Base-by-base conservation (phyloP, 2,113 vertebrate species). In the Hypocryptadius cinnamomeus region DNA sequence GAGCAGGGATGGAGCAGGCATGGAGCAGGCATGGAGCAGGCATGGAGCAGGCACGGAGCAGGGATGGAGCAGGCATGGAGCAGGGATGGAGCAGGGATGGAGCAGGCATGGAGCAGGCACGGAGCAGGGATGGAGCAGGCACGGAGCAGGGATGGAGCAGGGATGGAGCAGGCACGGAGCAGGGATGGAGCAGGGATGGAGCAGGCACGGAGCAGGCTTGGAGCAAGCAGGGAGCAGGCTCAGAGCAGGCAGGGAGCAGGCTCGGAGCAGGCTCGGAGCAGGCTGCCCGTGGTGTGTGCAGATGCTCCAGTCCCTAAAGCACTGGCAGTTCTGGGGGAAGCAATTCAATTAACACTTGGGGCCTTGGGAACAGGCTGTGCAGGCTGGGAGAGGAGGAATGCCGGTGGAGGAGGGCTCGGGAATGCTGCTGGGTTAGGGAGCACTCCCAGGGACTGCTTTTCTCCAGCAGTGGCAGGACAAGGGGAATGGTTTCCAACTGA, bases 351-450 rank as follows among this genome's bases (percentile, higher is more conserved):
- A 69, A 31, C 79, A 35, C 87, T 86, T 0, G 4, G 50, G 59
- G 87, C 9, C 0, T 20, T 47, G 82, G 87, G 92, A 96, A 89
- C 92, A 74, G 93, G 82, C 94, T 91, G 82, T 87, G 73, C 90
- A 42, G 81, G 76, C 85, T 87, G 70, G 79, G 60, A 92, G 92
- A 63, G 59, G 81, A 90, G 83, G 76, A 95, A 93, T 92, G 94
- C 82, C 87, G 59, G 70, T 33, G 92, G 68, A 88, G 50, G 50
- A 83, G 57, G 69, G 61, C 47, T 73, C 11, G 84, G 91, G 82
- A 93, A 74, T 33, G 81, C 61, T 79, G 65, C 84, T n/a, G 84
- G 69, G 23, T 66, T 56, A 5, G 47, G 71, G 57, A 8, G 79
- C 79, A 0, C 8, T 84, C 59, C 40, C 47, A 35, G 64, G 8